Percentiles rank a stretch among this genome's conserved stretches.
Evolutionary conservation across 2,888 invertebrate species (phyloP).

Genomic region (Drosophila falleni): DNA sequence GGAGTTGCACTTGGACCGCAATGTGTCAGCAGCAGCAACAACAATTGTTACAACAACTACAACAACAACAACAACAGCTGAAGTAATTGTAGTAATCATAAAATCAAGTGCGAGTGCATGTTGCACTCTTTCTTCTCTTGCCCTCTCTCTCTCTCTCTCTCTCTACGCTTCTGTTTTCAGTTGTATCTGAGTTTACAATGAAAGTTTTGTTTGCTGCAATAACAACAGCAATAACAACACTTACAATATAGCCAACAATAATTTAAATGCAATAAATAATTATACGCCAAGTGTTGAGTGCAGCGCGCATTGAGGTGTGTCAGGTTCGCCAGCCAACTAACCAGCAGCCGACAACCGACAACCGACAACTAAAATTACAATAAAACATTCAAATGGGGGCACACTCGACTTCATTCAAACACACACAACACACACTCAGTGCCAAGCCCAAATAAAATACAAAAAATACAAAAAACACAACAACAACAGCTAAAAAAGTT

Average conservation of each 20-base stretch:
- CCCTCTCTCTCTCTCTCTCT: not conserved
- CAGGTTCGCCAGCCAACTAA: constrained; percentile 63
- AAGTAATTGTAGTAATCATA: constrained; percentile 78
- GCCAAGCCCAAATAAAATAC: constrained; percentile 58
- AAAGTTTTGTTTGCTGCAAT: constrained; percentile 68
- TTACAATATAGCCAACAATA: constrained; percentile 66
- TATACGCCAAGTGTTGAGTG: constrained; percentile 81
- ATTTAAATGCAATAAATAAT: constrained; percentile 83
- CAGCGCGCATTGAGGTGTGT: constrained; percentile 80
- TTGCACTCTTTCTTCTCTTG: constrained; percentile 24
- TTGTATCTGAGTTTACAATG: constrained; percentile 39
- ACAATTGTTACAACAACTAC: constrained; percentile 18
- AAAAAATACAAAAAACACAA: not conserved
- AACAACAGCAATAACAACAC: constrained; percentile 42
- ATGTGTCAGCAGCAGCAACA: constrained; percentile 51
- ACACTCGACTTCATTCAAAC: constrained; percentile 30
- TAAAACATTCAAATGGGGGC: constrained; percentile 66
- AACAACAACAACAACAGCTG: constrained; percentile 39
- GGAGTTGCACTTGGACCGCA: constrained; percentile 45
- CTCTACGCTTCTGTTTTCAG: constrained; percentile 25
- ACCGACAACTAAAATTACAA: constrained; percentile 57
- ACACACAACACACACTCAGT: constrained; percentile 15
- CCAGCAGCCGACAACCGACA: constrained; percentile 48
- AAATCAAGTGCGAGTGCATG: constrained; percentile 80
- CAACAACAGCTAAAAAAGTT: constrained; percentile 8